A percentile compares a stretch with the other conserved stretches of the same genome.
phyloP scores from a whole-genome alignment of 2,888 invertebrate genomes.

The Caenorhabditis angaria region DNA sequence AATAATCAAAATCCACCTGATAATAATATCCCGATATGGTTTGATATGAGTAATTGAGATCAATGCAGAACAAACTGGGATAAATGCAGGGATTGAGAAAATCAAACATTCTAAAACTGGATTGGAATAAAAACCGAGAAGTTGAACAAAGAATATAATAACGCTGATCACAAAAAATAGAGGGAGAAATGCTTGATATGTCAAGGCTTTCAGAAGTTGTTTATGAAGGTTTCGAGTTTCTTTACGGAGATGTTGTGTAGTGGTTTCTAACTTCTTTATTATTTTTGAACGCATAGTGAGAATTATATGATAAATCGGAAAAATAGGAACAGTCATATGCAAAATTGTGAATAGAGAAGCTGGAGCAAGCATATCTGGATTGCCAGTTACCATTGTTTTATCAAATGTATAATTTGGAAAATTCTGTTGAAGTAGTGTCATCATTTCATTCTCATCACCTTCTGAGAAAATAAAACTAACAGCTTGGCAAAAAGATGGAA shows the following conservation, averaged over 20 bases:
- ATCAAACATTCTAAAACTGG: constrained; percentile 22
- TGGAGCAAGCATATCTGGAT: constrained; percentile 19
- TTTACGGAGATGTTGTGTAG: constrained; percentile 17
- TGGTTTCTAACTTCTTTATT: constrained; percentile 9
- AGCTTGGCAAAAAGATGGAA: constrained; percentile 21
- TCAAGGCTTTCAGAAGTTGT: constrained; percentile 30
- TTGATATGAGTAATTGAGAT: constrained; percentile 31
- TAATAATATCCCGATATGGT: constrained; percentile 27
- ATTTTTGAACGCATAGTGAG: constrained; percentile 22
- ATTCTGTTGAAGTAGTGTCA: constrained; percentile 10
- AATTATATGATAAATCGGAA: constrained; percentile 27
- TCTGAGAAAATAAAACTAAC: constrained; percentile 21
- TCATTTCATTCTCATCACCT: constrained; percentile 14
- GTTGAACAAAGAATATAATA: constrained; percentile 18
- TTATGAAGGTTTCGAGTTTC: constrained; percentile 27
- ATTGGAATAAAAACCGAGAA: constrained; percentile 4
- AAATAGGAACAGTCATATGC: constrained; percentile 23
- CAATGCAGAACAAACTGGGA: constrained; percentile 23
- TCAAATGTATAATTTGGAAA: constrained; percentile 25
- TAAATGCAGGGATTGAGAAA: constrained; percentile 28
- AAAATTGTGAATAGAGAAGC: constrained; percentile 19
- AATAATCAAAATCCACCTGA: not conserved
- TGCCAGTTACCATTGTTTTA: constrained; percentile 16
- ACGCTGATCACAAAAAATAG: constrained; percentile 19
- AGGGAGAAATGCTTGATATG: constrained; percentile 31